These are phyloP conservation scores for Acropora tenuis DNA, from an alignment of 64 coral and sea anemone genomes.

Conservation along the genomic window DNA sequence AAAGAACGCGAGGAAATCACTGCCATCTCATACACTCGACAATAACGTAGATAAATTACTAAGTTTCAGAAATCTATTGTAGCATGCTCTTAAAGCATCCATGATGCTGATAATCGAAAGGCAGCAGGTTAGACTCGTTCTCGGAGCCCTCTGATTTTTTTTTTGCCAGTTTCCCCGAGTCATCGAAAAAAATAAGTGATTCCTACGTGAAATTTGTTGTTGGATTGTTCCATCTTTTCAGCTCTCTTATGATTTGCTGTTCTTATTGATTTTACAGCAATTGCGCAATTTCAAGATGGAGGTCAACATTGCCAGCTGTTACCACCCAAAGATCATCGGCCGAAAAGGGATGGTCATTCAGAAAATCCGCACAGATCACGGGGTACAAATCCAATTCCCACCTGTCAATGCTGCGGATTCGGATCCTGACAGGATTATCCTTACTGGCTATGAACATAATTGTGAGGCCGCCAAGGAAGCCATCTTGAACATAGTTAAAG, in stretches of 20 bases:
- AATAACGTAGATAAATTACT: too few species aligned
- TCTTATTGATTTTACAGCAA: constrained; percentile 38
- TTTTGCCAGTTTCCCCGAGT: too few species aligned
- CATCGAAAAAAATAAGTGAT: too few species aligned
- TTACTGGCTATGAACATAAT: constrained; percentile 97
- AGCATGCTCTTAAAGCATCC: too few species aligned
- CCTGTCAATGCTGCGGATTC: constrained; percentile 32
- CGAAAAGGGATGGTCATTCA: constrained; percentile 87
- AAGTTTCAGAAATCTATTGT: too few species aligned
- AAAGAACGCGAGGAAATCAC: too few species aligned
- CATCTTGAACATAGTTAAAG: constrained; percentile 83
- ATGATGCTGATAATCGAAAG: too few species aligned
- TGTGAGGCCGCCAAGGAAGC: constrained; percentile 88
- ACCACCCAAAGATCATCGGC: constrained; percentile 99
- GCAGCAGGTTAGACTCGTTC: too few species aligned
- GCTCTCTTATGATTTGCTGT: not conserved
- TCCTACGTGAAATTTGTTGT: too few species aligned
- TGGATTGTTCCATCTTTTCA: too few species aligned
- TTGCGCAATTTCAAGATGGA: constrained; percentile 92
- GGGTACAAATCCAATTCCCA: constrained; percentile 92
- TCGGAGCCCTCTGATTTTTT: too few species aligned
- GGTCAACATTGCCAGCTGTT: constrained; percentile 62
- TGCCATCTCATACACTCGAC: too few species aligned
- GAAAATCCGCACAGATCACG: constrained; percentile 91
- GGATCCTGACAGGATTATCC: constrained; percentile 65